Evolutionary conservation across 2,797 vertebrate genomes (phyloP).

Genomic region (Ceryle rudis): DNA sequence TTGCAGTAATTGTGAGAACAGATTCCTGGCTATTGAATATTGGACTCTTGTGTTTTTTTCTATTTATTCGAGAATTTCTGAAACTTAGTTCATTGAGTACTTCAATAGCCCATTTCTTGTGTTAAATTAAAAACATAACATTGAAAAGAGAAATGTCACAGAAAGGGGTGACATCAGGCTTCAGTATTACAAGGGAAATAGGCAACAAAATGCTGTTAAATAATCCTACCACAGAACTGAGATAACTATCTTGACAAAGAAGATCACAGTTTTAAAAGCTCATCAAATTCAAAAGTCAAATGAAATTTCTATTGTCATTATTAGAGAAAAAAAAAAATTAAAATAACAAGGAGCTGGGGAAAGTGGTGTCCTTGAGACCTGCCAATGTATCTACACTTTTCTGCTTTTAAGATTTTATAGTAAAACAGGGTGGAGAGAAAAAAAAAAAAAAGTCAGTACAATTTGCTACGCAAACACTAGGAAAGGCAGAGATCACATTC

Average conservation of each 20-base stretch:
- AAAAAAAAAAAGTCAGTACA: not conserved
- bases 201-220: not conserved
- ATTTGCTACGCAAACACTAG: not conserved
- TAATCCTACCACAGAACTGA: not conserved
- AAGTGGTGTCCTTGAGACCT: not conserved
- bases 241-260: not conserved
- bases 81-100: not conserved
- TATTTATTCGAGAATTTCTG: not conserved
- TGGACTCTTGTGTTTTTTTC: not conserved
- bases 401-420: not conserved
- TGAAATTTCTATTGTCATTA: not conserved
- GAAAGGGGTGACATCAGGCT: not conserved
- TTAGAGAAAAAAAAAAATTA: not conserved
- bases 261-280: not conserved
- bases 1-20: not conserved
- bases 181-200: not conserved
- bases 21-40: not conserved
- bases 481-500: not conserved
- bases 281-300: not conserved
- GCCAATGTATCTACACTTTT: not conserved
- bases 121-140: not conserved
- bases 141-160: not conserved
- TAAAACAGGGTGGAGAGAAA: not conserved
- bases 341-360: not conserved
- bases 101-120: not conserved